Conservation (phyloP, 1,140 invertebrate species). For the Tachypleus tridentatus region DNA sequence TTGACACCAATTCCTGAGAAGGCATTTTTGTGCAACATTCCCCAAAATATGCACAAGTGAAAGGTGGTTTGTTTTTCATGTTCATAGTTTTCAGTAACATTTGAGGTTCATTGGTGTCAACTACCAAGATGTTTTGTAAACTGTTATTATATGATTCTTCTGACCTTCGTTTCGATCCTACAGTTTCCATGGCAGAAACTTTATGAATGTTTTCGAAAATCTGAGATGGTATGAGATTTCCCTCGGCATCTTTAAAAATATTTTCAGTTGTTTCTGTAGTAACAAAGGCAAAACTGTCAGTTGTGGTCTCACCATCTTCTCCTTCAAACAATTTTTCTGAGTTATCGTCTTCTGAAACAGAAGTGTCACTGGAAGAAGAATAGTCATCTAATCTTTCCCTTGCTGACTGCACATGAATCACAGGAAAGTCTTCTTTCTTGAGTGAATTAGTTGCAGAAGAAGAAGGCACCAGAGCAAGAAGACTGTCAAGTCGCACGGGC, state of each 20-base stretch:
- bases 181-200: conserved; percentile 13
- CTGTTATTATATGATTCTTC: conserved; percentile 15
- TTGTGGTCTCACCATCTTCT: conserved; percentile 15
- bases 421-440: too few species aligned
- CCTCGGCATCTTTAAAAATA: conserved; percentile 6
- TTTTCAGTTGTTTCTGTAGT: conserved; percentile 8
- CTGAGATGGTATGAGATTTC: conserved; percentile 16
- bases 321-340: conserved; percentile 12
- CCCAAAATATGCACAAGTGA: too few species aligned
- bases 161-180: conserved; percentile 3
- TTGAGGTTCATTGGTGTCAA: conserved; percentile 19
- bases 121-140: conserved; percentile 11
- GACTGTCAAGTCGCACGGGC: conserved; percentile 68
- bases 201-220: background rate
- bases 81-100: background rate
- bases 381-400: too few species aligned
- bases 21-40: too few species aligned
- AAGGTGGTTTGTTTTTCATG: too few species aligned
- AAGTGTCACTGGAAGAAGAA: too few species aligned
- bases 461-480: conserved; percentile 40
- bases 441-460: conserved; percentile 6
- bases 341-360: conserved; percentile 6
- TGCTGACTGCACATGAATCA: too few species aligned
- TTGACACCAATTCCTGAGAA: too few species aligned
- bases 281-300: conserved; percentile 18